Evolutionary conservation across 2,797 vertebrate genomes (phyloP), one percentile per base, ranked within the genome.

Genomic region (Urocyon cinereoargenteus): DNA sequence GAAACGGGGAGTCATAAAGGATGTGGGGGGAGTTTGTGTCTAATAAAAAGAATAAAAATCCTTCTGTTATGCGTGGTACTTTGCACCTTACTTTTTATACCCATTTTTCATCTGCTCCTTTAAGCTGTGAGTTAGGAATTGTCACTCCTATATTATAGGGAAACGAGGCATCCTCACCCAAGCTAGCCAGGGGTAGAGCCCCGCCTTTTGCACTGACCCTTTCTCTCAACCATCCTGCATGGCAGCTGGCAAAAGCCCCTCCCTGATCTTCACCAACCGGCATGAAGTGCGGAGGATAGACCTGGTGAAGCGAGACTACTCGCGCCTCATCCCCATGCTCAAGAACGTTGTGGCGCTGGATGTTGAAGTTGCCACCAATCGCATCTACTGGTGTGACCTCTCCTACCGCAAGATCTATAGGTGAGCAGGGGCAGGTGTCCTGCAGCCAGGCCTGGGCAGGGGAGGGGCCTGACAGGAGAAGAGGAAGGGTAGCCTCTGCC

Each of bases 341-440:
- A 99, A 99, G 99, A 99, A 99, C 0, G 99, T 99, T 0, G 99
- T 99, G 98, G 99, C 99, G 0, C 98, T 99, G 94, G 99, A 99
- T 0, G 99, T 99, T 6, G 99, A 99, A 40, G 99, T 99, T 86
- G 99, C 99, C 97, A 99, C 99, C 94, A 99, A 99, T 98, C 99
- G 99, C 97, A 99, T 99, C 98, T 99, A 99, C 95, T 99, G 99
- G 99, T 99, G 99, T 98, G 99, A 99, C 98, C 98, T 99, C 31
- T 99, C 99, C 98, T 99, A 99, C 97, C 99, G 99, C 64, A 99
- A 99, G 98, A 99, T 99, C 98, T 99, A 99, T 98, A 99, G 99
- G 99, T 99, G 98, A 95, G 97, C 45, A 4, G 62, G 13, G 57
- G 66, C 73, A 24, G 78, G 40, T n/a, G 6, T 31, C 40, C 88